phyloP scores from a whole-genome alignment of 2,113 vertebrate genomes.

The Atherinomorus stipes region DNA sequence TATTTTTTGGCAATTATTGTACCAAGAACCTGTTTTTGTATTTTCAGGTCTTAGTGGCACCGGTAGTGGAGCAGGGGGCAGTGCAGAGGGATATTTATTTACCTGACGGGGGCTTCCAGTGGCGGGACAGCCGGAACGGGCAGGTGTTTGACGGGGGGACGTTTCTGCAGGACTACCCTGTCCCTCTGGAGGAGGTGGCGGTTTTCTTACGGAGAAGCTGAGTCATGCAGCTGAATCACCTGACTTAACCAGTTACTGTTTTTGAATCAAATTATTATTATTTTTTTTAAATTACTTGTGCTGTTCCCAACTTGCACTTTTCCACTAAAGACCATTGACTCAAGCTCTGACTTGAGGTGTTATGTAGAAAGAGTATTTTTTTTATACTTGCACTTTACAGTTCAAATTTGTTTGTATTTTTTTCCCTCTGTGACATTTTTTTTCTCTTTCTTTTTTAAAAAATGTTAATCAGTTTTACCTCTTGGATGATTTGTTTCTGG shows the following conservation, averaged over 20 bases:
- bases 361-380: slow-evolving; percentile 74
- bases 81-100: slow-evolving; percentile 87
- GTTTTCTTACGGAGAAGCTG: slow-evolving; percentile 83
- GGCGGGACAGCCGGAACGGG: slow-evolving; percentile 86
- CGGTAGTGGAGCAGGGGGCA: slow-evolving; percentile 86
- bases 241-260: slow-evolving; percentile 67
- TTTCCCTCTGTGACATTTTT: slow-evolving; percentile 50
- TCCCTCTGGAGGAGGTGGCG: slow-evolving; percentile 84
- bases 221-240: slow-evolving; percentile 55
- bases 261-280: slow-evolving; percentile 53
- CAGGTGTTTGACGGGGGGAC: slow-evolving; percentile 89
- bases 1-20: too few species aligned
- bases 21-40: too few species aligned
- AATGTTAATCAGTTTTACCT: slow-evolving; percentile 75
- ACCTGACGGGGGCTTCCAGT: slow-evolving; percentile 84
- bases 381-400: slow-evolving; percentile 87
- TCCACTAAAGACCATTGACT: slow-evolving; percentile 83
- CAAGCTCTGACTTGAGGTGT: slow-evolving; percentile 71
- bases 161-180: slow-evolving; percentile 85
- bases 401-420: slow-evolving; percentile 73
- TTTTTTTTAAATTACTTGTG: slow-evolving; percentile 60
- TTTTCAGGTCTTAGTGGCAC: slow-evolving; percentile 89
- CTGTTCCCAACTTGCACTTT: slow-evolving; percentile 85
- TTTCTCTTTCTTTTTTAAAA: slow-evolving; percentile 57
- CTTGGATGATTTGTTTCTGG: slow-evolving; percentile 70